phyloP scores from a whole-genome alignment of 2,888 invertebrate species.

The Palloptera scutellata region DNA sequence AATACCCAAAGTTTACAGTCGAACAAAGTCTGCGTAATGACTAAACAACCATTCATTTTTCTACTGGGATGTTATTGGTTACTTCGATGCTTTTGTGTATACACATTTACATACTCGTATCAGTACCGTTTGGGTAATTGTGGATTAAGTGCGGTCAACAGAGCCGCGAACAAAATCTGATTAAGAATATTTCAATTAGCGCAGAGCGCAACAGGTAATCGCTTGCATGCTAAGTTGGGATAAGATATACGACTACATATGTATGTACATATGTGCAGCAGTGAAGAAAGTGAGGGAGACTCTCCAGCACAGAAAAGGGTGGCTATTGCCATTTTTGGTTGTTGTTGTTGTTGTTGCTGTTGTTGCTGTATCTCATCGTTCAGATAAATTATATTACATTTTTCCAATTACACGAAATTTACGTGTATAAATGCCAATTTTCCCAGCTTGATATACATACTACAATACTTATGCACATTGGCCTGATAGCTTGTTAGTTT shows the following conservation, averaged over 20 bases:
- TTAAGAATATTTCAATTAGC: slow-evolving; percentile 35
- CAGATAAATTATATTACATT: not conserved
- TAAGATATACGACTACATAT: not conserved
- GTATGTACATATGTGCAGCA: not conserved
- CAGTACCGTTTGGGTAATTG: slow-evolving; percentile 5
- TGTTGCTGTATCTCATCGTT: not conserved
- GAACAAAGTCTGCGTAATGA: no score
- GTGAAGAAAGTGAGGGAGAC: slow-evolving; percentile 8
- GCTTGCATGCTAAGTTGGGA: not conserved
- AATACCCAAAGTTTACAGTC: no score
- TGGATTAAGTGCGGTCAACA: slow-evolving; percentile 22
- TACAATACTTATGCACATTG: not conserved
- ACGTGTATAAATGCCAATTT: slow-evolving; percentile 26
- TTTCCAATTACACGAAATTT: slow-evolving; percentile 32
- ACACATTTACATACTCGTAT: not conserved
- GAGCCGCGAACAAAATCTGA: slow-evolving; percentile 26
- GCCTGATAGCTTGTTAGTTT: not conserved
- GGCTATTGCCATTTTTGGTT: not conserved
- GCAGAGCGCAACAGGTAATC: not conserved
- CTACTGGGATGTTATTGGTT: not conserved
- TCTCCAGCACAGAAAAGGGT: not conserved
- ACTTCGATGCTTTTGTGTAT: not conserved
- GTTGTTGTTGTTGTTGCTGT: not conserved
- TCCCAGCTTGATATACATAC: not conserved
- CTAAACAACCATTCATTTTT: no score